These are phyloP conservation scores for Leuciscus idus DNA, from an alignment of 2,113 vertebrate genomes.

Conservation along the genomic window DNA sequence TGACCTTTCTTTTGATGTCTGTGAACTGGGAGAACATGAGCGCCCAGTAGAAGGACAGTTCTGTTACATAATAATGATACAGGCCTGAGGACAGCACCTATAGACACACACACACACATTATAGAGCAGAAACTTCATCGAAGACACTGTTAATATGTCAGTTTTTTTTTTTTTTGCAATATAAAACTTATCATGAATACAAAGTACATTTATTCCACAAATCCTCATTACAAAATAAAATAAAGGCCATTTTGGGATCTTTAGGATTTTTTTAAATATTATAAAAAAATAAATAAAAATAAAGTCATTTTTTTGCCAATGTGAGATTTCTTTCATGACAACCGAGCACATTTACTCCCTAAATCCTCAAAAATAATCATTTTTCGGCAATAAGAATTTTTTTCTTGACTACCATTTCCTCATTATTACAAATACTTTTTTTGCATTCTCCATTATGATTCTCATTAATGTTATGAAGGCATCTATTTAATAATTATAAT, in stretches of 20 bases:
- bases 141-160: no score
- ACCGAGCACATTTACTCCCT: not conserved
- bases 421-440: not conserved
- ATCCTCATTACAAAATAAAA: not conserved
- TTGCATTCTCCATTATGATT: no score
- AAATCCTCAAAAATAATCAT: not conserved
- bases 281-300: no score
- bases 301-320: no score
- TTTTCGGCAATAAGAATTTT: not conserved
- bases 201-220: not conserved
- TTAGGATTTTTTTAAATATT: not conserved
- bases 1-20: constrained; percentile 98
- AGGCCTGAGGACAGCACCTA: constrained; percentile 86
- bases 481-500: no score
- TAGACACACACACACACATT: constrained; percentile 40
- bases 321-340: not conserved
- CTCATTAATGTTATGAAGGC: no score
- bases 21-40: constrained; percentile 98
- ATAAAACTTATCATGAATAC: not conserved
- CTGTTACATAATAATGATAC: constrained; percentile 89
- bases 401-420: not conserved
- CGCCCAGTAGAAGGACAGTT: constrained; percentile 97
- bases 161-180: no score
- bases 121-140: not conserved
- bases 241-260: not conserved